phyloP scores from a whole-genome alignment of 2,113 vertebrate species.

The Sphyrna mokarran region DNA sequence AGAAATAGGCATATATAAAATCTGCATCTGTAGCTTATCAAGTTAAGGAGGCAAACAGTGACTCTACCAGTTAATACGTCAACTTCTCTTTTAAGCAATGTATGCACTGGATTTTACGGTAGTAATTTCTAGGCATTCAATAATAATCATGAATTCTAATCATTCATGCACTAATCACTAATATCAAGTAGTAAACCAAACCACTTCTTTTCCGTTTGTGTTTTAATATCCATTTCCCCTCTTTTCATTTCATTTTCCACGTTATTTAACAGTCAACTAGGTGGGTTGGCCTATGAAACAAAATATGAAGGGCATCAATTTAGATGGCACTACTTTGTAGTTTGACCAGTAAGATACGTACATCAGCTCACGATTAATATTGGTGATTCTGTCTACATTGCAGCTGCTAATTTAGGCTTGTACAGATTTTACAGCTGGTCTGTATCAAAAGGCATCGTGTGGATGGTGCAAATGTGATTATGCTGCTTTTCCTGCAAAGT shows the following conservation, averaged over 20 bases:
- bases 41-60: neutral
- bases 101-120: neutral
- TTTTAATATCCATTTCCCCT: neutral
- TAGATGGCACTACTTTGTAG: neutral
- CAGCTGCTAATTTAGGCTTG: neutral
- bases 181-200: neutral
- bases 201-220: neutral
- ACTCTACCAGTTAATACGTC: neutral
- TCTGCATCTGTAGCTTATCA: neutral
- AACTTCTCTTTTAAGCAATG: neutral
- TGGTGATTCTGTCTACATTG: neutral
- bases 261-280: neutral
- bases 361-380: neutral
- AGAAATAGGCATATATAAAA: neutral
- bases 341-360: neutral
- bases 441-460: constrained; percentile 11
- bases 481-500: constrained; percentile 11
- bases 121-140: neutral
- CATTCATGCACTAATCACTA: neutral
- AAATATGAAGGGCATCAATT: neutral
- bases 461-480: constrained; percentile 3
- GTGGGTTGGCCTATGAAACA: neutral
- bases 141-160: neutral
- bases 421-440: constrained; percentile 9
- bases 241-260: neutral